Evolutionary conservation across 2,113 vertebrate genomes (phyloP).

Genomic region (Stercorarius parasiticus): DNA sequence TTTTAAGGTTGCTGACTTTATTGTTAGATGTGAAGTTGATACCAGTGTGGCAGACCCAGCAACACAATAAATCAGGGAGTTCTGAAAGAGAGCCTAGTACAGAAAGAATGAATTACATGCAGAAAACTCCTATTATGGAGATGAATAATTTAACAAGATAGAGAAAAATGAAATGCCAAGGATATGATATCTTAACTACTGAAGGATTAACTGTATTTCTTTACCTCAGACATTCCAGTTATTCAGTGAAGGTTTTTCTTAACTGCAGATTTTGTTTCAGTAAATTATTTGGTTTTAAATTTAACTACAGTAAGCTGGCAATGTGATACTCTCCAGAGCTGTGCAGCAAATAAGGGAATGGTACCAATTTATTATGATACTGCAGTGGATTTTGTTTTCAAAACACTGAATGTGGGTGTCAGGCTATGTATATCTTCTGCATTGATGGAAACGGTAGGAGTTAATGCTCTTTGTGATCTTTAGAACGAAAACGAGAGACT

Average conservation of each 20-base stretch:
- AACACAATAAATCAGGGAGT: neutral
- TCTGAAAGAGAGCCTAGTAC: neutral
- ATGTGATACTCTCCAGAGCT: neutral
- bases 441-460: neutral
- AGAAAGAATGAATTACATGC: neutral
- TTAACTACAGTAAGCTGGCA: neutral
- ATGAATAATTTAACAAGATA: conserved; percentile 22
- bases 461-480: neutral
- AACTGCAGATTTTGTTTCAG: neutral
- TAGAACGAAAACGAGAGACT: neutral
- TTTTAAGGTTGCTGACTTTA: neutral
- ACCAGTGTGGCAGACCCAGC: neutral
- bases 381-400: neutral
- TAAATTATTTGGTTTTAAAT: neutral
- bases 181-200: neutral
- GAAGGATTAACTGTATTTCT: conserved; percentile 20
- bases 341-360: neutral
- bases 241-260: neutral
- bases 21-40: neutral
- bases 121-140: conserved; percentile 47
- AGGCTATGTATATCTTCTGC: neutral
- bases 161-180: neutral
- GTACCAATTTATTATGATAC: neutral
- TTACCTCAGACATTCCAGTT: conserved; percentile 3
- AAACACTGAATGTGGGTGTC: neutral